Percentiles rank a stretch among this genome's conserved stretches.
These are phyloP conservation scores for Epizoanthus scotinus DNA, from an alignment of 92 coral and sea anemone species.

Conservation along the genomic window DNA sequence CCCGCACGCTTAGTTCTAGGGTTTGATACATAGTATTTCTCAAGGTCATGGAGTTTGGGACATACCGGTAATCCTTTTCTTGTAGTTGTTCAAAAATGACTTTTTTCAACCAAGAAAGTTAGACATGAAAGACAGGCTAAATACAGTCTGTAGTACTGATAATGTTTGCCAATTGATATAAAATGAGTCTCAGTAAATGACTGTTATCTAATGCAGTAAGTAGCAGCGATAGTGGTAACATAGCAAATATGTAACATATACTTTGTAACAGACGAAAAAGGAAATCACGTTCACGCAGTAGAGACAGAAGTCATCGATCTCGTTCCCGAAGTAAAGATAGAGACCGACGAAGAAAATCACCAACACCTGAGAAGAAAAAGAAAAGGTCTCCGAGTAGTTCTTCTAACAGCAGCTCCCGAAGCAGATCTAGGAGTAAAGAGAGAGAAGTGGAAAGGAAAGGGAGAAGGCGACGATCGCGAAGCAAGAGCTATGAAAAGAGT, in stretches of 20 bases:
- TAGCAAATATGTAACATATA: not conserved
- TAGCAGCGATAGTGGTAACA: not conserved
- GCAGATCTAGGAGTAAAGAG: constrained; percentile 67
- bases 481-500: constrained; percentile 72
- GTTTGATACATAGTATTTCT: no score
- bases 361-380: constrained; percentile 38
- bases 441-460: constrained; percentile 43
- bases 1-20: no score
- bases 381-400: constrained; percentile 66
- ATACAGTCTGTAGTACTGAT: no score
- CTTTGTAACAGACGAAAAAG: constrained; percentile 61
- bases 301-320: constrained; percentile 65
- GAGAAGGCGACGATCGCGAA: constrained; percentile 70
- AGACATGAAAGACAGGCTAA: no score
- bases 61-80: no score
- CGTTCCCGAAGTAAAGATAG: constrained; percentile 73
- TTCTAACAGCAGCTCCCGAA: constrained; percentile 61
- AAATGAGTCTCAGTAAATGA: no score
- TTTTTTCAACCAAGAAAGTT: no score
- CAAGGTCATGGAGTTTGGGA: no score
- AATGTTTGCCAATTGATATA: no score
- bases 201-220: no score
- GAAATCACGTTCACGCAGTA: constrained; percentile 69
- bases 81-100: no score
- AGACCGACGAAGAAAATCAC: constrained; percentile 39